Conservation (phyloP, 2,113 vertebrate species). For the Typhlomys cinereus region DNA sequence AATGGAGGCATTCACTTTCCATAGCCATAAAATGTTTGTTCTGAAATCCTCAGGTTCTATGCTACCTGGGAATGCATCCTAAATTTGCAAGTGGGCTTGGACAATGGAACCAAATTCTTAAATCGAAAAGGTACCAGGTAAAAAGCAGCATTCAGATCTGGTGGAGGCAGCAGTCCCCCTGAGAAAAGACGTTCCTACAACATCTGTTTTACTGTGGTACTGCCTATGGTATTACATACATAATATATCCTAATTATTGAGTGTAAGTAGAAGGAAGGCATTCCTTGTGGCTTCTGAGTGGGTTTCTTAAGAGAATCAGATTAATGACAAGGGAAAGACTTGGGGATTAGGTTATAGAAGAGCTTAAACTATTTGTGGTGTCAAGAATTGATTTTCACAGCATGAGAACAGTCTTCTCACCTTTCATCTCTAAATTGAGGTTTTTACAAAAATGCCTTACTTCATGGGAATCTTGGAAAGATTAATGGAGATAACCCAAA, state of each 20-base stretch:
- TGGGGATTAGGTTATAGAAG: not conserved
- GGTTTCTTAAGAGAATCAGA: not conserved
- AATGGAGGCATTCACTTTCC: not conserved
- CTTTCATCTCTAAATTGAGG: not conserved
- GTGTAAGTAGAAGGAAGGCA: not conserved
- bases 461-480: not conserved
- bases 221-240: not conserved
- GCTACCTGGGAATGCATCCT: not conserved
- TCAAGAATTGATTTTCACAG: not conserved
- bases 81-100: not conserved
- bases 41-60: not conserved
- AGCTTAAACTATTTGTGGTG: not conserved
- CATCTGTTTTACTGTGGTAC: not conserved
- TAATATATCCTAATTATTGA: not conserved
- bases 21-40: not conserved
- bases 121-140: not conserved
- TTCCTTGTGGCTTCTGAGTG: not conserved
- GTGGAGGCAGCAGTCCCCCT: not conserved
- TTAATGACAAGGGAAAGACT: not conserved
- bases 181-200: not conserved
- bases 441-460: not conserved
- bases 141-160: not conserved
- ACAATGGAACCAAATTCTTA: not conserved
- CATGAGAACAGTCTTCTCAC: not conserved
- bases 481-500: not conserved